Conservation (phyloP, 2,797 vertebrate species). For the Sardinella longiceps region DNA sequence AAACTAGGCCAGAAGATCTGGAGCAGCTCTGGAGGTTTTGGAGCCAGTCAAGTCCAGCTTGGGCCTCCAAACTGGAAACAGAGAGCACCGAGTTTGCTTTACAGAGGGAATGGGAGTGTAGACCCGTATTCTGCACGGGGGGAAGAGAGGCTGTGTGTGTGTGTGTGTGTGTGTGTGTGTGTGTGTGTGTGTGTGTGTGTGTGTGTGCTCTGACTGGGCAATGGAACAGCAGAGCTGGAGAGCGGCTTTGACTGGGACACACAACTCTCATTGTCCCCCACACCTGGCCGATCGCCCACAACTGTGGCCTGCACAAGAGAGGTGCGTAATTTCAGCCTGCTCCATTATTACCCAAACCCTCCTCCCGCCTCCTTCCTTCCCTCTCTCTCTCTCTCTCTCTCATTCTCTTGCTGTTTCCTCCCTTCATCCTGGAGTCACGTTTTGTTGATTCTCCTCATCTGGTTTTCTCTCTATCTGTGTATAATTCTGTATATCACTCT, state of each 20-base stretch:
- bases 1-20: neutral
- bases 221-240: neutral
- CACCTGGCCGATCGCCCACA: conserved; percentile 3
- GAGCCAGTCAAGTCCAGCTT: neutral
- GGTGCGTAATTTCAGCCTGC: neutral
- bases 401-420: conserved; percentile 6
- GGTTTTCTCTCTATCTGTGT: neutral
- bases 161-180: neutral
- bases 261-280: conserved; percentile 15
- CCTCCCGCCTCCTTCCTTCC: neutral
- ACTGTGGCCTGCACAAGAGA: conserved; percentile 16
- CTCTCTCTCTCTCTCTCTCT: neutral
- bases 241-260: conserved; percentile 19
- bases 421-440: neutral
- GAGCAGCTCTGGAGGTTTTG: neutral
- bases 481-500: neutral
- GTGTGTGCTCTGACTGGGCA: neutral
- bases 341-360: neutral
- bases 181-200: neutral
- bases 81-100: neutral
- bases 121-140: neutral
- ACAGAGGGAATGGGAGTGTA: neutral
- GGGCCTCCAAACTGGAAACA: neutral
- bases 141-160: neutral
- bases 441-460: neutral